Evolutionary conservation across 92 coral and sea anemone species (phyloP).

Genomic region (Epizoanthus fatuus): DNA sequence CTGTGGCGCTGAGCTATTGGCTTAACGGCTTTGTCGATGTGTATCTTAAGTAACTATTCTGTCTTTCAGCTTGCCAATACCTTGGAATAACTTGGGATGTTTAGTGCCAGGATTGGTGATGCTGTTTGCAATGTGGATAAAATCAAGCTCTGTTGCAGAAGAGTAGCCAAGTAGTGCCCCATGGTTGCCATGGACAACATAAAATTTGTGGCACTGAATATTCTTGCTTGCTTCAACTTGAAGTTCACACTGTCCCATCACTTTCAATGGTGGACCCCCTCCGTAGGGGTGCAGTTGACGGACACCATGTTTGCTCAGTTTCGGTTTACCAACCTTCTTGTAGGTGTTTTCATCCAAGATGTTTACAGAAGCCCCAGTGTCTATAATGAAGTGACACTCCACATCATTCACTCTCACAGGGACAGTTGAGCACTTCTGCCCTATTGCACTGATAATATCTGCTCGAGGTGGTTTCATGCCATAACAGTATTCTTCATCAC

Average conservation of each 20-base stretch:
- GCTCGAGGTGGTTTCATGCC: not conserved
- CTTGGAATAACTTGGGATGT: slow-evolving; percentile 9
- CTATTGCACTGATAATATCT: not conserved
- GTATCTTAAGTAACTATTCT: slow-evolving; percentile 21
- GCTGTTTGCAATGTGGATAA: slow-evolving; percentile 1
- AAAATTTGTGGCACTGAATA: not conserved
- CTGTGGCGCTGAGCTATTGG: slow-evolving; percentile 7
- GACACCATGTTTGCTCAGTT: slow-evolving; percentile 10
- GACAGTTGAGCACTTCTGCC: slow-evolving; percentile 12
- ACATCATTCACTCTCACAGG: not conserved
- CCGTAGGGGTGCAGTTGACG: slow-evolving; percentile 5
- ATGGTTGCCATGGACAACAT: not conserved
- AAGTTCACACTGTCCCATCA: slow-evolving; percentile 12
- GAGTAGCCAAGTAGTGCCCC: slow-evolving; percentile 17
- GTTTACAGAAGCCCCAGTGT: slow-evolving; percentile 4
- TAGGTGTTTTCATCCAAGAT: slow-evolving; percentile 3
- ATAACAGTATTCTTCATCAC: not conserved
- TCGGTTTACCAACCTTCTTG: slow-evolving; percentile 1
- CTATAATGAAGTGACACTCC: not conserved
- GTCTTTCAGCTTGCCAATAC: not conserved
- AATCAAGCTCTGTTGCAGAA: slow-evolving; percentile 2
- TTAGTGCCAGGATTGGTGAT: slow-evolving; percentile 14
- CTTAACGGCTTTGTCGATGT: slow-evolving; percentile 39
- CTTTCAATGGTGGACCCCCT: slow-evolving; percentile 1
- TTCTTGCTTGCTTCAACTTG: slow-evolving; percentile 7